Conservation (phyloP, 2,113 vertebrate species). For the Stigmatopora argus region DNA sequence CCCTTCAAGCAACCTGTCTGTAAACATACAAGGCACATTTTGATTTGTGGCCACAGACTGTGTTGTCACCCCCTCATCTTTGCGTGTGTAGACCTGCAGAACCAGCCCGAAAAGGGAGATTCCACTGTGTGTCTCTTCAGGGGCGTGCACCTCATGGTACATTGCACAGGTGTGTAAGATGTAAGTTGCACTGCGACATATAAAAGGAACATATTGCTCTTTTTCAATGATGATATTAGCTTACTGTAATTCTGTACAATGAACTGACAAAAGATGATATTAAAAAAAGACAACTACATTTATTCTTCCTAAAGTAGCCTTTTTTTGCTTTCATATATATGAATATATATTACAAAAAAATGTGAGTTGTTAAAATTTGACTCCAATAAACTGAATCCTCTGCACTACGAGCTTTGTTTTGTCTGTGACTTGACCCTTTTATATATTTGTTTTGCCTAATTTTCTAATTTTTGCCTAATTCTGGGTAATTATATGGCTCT, state of each 20-base stretch:
- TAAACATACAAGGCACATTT: constrained; percentile 46
- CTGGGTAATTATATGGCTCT: not conserved
- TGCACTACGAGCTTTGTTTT: constrained; percentile 69
- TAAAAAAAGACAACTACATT: constrained; percentile 77
- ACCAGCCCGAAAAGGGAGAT: constrained; percentile 78
- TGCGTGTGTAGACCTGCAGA: constrained; percentile 75
- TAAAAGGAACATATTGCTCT: constrained; percentile 90
- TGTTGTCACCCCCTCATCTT: constrained; percentile 55
- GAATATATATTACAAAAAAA: constrained; percentile 67
- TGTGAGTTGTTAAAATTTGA: constrained; percentile 84
- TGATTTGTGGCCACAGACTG: constrained; percentile 62
- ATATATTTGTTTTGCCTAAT: not conserved
- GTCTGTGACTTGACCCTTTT: constrained; percentile 16
- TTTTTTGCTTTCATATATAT: constrained; percentile 79
- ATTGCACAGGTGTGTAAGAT: constrained; percentile 89
- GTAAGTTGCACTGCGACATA: constrained; percentile 94
- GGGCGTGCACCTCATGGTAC: constrained; percentile 84
- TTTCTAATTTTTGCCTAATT: not conserved
- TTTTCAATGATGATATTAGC: constrained; percentile 86
- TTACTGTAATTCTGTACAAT: constrained; percentile 89
- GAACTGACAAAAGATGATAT: constrained; percentile 73
- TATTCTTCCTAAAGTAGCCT: constrained; percentile 87
- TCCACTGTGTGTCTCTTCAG: constrained; percentile 86
- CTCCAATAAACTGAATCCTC: constrained; percentile 86
- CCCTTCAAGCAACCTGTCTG: constrained; percentile 51